These are phyloP conservation scores for Nezara viridula DNA, from an alignment of 2,888 invertebrate species.

Conservation along the genomic window DNA sequence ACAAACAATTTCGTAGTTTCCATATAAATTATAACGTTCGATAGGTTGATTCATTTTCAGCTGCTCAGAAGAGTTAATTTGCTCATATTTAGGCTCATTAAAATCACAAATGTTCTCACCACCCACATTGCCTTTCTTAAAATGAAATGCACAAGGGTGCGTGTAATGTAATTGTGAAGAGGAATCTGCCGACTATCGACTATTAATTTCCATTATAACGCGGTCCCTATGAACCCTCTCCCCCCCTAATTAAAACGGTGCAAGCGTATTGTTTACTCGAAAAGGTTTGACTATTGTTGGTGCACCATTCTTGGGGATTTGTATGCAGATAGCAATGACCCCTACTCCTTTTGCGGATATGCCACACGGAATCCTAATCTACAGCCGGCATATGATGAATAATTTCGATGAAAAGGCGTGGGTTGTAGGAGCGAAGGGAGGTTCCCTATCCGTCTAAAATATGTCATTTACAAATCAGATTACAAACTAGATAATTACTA, in stretches of 20 bases:
- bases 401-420: background rate
- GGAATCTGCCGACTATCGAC: constrained; percentile 2
- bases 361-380: constrained; percentile 37
- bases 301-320: constrained; percentile 38
- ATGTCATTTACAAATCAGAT: background rate
- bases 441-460: background rate
- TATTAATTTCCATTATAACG: constrained; percentile 39
- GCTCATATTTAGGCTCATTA: background rate
- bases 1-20: too few species aligned
- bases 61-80: background rate
- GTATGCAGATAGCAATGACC: constrained; percentile 46
- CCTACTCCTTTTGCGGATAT: constrained; percentile 40
- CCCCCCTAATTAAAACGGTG: constrained; percentile 22
- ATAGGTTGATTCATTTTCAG: background rate
- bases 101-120: constrained; percentile 3
- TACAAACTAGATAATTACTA: too few species aligned
- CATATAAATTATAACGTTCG: too few species aligned
- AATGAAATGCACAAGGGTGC: constrained; percentile 44
- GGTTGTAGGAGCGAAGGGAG: background rate
- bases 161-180: constrained; percentile 30
- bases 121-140: constrained; percentile 26
- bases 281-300: constrained; percentile 43
- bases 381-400: background rate
- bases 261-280: constrained; percentile 33
- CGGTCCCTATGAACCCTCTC: constrained; percentile 11